These are phyloP conservation scores for Arctopsyche grandis DNA, from an alignment of 1,140 invertebrate species.

Conservation along the genomic window DNA sequence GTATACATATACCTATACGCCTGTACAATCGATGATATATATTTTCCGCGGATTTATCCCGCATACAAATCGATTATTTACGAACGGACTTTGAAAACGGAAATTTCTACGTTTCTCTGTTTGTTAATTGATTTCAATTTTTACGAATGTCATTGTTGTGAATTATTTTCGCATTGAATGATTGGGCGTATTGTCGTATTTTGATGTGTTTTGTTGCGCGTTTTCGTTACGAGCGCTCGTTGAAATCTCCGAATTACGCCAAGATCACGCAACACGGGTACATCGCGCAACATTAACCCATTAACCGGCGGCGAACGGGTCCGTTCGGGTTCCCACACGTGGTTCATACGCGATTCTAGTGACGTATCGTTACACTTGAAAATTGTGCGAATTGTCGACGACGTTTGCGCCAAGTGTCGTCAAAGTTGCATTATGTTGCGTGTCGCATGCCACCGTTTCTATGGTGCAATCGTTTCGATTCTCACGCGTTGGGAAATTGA, in stretches of 20 bases:
- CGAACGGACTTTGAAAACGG: background rate
- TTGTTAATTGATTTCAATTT: too few species aligned
- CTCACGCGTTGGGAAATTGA: constrained; percentile 9
- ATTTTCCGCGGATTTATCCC: constrained; percentile 17
- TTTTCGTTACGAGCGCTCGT: constrained; percentile 19
- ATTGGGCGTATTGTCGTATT: too few species aligned
- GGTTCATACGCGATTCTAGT: too few species aligned
- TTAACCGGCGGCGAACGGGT: background rate
- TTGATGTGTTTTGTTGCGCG: background rate
- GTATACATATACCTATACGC: background rate
- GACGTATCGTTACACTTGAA: too few species aligned
- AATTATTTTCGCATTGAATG: too few species aligned
- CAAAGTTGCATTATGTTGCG: too few species aligned
- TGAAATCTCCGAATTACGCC: constrained; percentile 18
- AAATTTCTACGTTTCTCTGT: too few species aligned
- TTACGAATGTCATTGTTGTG: too few species aligned
- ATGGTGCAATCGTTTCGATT: constrained; percentile 11
- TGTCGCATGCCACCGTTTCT: too few species aligned
- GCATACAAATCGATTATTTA: constrained; percentile 19
- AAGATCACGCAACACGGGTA: background rate
- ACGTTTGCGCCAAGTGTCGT: too few species aligned
- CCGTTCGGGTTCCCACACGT: too few species aligned
- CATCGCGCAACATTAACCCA: background rate
- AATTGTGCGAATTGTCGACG: too few species aligned
- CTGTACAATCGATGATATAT: constrained; percentile 1